Percentiles rank a stretch among this genome's conserved stretches.
Evolutionary conservation across 2,888 invertebrate genomes (phyloP).

Genomic region (Xylota sylvarum): DNA sequence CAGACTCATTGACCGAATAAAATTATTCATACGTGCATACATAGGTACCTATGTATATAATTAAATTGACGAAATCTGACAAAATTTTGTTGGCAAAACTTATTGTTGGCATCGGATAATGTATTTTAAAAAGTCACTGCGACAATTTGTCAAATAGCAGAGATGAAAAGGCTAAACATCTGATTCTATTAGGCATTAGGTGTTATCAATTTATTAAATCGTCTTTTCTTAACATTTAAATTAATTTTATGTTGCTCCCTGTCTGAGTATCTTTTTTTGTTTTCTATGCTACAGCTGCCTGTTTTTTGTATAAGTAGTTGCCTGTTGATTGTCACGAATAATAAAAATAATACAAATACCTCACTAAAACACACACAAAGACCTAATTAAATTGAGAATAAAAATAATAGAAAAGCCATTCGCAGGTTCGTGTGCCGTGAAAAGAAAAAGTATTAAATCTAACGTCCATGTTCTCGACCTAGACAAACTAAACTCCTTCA

Average conservation of each 20-base stretch:
- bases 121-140: too few relatives aligned
- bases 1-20: too few relatives aligned
- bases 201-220: constrained; percentile 53
- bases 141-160: too few relatives aligned
- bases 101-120: too few relatives aligned
- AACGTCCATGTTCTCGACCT: neutral
- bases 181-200: constrained; percentile 35
- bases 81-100: too few relatives aligned
- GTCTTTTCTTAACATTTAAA: constrained; percentile 12
- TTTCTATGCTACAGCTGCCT: constrained; percentile 38
- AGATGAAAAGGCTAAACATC: constrained; percentile 30
- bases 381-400: constrained; percentile 32
- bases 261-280: too few relatives aligned
- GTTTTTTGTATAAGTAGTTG: too few relatives aligned
- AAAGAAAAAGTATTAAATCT: neutral
- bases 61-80: too few relatives aligned
- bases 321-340: constrained; percentile 28
- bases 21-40: too few relatives aligned
- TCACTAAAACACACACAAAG: constrained; percentile 23
- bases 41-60: too few relatives aligned
- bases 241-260: constrained; percentile 5
- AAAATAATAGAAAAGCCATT: constrained; percentile 30
- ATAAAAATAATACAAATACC: constrained; percentile 6
- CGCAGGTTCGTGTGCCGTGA: constrained; percentile 4
- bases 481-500: neutral